Base-by-base conservation (phyloP, 2,797 vertebrate genomes). In the Sebastes melanostomus region DNA sequence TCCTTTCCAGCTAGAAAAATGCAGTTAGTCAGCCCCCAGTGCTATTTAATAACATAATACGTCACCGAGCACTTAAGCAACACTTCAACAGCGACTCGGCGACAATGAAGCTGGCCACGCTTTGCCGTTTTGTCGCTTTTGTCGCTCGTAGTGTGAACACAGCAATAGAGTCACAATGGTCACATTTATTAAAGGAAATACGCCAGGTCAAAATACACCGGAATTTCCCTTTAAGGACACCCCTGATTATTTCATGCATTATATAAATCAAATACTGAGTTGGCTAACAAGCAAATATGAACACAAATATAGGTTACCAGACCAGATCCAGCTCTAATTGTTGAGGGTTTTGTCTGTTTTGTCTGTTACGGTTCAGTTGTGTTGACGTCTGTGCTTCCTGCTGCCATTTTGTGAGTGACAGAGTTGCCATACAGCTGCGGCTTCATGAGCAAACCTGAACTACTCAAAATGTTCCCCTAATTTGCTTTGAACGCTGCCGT, bases 391-490 rank as follows among this genome's bases (percentile, higher is more conserved):
- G 56, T 59, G 52, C 38, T 60, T 46, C 69, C 52, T 74, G 78
- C 74, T 73, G 77, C 77, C 66, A 74, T 80, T 83, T 87, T 75
- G 67, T 73, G 54, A 62, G 69, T 42, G 38, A 66, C 67, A 67
- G 25, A 71, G 25, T 60, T 82, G 22, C 38, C 32, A 20, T 56
- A 8, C 12, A 59, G 29, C 34, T 54, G 63, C 13, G 4, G 42
- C 69, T 72, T 76, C 52, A 42, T 36, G 30, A 58, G 63, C 14
- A 72, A 68, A 30, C 60, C 18, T 54, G 22, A 69, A 55, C 61
- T 11, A 8, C 27, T 78, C 22, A 9, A 38, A 10, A 24, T 32
- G 71, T 58, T 46, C 14, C 22, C 16, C 16, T 67, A 25, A 62
- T 70, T 59, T 36, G 65, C 30, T 74, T 46, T 42, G 24, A 61